Evolutionary conservation across 92 coral and sea anemone genomes (phyloP), one percentile per base, ranked within the genome.

Genomic region (Galaxea fascicularis): DNA sequence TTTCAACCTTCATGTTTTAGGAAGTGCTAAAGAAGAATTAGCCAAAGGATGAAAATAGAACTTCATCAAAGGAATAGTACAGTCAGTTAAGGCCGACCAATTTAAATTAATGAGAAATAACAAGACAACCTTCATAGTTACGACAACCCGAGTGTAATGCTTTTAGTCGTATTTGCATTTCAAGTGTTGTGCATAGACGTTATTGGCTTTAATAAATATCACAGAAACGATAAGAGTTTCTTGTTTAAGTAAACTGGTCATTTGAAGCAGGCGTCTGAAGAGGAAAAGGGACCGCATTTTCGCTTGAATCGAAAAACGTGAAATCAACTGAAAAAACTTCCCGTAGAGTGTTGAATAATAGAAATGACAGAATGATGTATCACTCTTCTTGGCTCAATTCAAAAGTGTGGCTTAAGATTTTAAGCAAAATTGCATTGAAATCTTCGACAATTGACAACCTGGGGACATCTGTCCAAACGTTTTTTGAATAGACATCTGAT

Each of bases 181-280:
- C 64, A 79, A 65, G 51, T 66, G 65, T 20, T 16, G 41, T 21
- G 51, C 29, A 14, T 29, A 51, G 27, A 53, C 26, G 75, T 64
- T 65, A 65, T 65, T 79, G 84, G 60, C n/a, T 56, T 79, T 12
- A 78, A 35, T n/a, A 79, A 46, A 65, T 21, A n/a, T 76, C 27
- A 13, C 21, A 49, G 51, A 16, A 18, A 35, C 64, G 62, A 64
- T 65, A 45, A 65, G 83, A 45, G 73, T 20, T n/a, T 52, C 45
- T 66, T 79, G 74, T 60, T 79, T 47, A 65, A 51, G 84, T 49
- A 66, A 30, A 79, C 45, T 12, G 65, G 25, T 46, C 41, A 35
- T 35, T 6, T 31, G 4, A 22, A 39, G 0, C 9, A 47, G 22
- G n/a, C n/a, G n/a, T n/a, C 72, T 29, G 62, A 15, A 17, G 46